A percentile compares a stretch with the other conserved stretches of the same genome.
These are phyloP conservation scores for Petaurus breviceps DNA, from an alignment of 2,113 vertebrate genomes.

Conservation along the genomic window DNA sequence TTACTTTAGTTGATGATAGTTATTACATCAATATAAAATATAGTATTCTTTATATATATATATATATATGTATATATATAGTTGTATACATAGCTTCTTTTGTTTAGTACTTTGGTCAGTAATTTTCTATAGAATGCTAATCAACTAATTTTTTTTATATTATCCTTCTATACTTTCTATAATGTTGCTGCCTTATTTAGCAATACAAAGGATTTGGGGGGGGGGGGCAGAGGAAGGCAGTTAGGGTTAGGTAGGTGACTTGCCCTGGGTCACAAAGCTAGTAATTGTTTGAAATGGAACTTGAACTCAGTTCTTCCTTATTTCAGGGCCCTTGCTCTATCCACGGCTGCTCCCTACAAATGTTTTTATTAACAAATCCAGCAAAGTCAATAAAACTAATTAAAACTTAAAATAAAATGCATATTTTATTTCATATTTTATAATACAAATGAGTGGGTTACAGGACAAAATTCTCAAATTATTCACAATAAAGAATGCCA, in stretches of 20 bases:
- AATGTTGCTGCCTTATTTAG: conserved; percentile 2
- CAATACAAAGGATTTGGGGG: not conserved
- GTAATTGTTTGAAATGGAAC: not conserved
- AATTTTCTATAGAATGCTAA: not conserved
- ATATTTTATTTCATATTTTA: not conserved
- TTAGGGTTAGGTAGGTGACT: not conserved
- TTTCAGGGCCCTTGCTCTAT: not conserved
- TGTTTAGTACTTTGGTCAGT: not conserved
- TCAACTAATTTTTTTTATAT: not conserved
- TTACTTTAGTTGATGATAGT: not conserved
- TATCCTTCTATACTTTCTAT: conserved; percentile 15
- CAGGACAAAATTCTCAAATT: not conserved
- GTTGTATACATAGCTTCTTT: not conserved
- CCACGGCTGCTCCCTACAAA: not conserved
- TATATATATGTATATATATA: no score
- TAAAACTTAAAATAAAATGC: conserved; percentile 45
- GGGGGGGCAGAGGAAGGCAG: not conserved
- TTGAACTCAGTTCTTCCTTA: not conserved
- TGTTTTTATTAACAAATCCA: not conserved
- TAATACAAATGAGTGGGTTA: not conserved
- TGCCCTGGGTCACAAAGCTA: not conserved
- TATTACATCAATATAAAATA: not conserved
- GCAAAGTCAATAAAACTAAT: not conserved
- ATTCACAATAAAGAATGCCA: not conserved
- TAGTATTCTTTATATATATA: not conserved